phyloP scores from a whole-genome alignment of 2,113 vertebrate species.

The Pterocles orientalis region DNA sequence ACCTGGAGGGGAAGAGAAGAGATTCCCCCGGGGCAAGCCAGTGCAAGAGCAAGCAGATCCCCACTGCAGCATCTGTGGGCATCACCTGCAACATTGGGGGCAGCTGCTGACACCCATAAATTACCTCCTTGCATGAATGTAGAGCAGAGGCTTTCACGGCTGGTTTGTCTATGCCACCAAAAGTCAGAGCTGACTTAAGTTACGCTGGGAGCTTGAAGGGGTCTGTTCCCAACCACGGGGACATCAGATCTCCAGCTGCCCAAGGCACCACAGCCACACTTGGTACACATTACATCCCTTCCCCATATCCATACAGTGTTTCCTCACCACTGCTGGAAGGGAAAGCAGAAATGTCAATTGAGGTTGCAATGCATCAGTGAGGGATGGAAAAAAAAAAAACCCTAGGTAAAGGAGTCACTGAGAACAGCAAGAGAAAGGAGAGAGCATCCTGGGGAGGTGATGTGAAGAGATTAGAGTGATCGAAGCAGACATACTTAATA shows the following conservation, averaged over 20 bases:
- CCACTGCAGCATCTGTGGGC: background rate
- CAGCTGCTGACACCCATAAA: background rate
- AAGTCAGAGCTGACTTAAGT: background rate
- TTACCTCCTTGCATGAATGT: background rate
- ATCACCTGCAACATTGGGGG: background rate
- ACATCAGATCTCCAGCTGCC: background rate
- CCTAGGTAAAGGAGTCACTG: background rate
- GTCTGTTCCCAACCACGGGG: background rate
- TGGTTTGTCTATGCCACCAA: background rate
- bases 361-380: background rate
- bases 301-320: accelerated
- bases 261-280: background rate
- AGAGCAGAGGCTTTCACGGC: background rate
- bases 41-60: background rate
- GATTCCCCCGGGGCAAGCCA: background rate
- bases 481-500: conserved; percentile 20
- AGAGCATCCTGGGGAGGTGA: background rate
- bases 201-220: background rate
- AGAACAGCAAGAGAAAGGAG: background rate
- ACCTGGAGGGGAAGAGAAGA: background rate
- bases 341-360: background rate
- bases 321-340: background rate
- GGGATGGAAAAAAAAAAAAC: background rate
- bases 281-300: background rate
- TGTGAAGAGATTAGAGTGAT: conserved; percentile 22